Evolutionary conservation across 2,113 vertebrate genomes (phyloP), one percentile per base, ranked within the genome.

Genomic region (Pyrgilauda ruficollis): DNA sequence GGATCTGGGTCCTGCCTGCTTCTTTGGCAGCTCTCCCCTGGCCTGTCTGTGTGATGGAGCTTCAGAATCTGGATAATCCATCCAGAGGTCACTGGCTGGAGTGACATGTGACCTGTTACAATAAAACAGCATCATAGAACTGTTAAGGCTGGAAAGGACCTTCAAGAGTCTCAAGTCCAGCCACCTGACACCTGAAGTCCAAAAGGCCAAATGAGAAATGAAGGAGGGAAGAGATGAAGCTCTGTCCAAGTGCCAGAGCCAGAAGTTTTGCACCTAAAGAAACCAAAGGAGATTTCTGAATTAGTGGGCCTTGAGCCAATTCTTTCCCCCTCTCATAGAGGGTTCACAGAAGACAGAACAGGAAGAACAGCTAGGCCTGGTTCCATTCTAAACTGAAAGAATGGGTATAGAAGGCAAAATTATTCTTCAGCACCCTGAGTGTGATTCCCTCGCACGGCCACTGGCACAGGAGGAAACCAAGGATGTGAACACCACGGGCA

Each of bases 401-500:
- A 55, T 1, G 4, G 43, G 26, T 63, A 28, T 1, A 18, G 22
- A 82, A 62, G 11, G 13, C 30, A 56, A 76, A 89, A 44, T 28
- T 20, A 8, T 3, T 76, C 27, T 11, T 59, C 41, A 17, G 0
- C 18, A 23, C 7, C 53, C 16, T 56, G 19, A 6, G 46, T 7
- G 3, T 13, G 35, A n/a, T 24, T 30, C 50, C 66, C 77, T 79
- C 4, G 0, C 9, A 3, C 0, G 6, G 63, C 47, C 72, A 74
- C 41, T 2, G 1, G 61, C 3, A 16, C 39, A n/a, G 80, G 47
- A 28, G 31, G 41, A 49, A 89, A 73, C 53, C 58, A 41, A 35
- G n/a, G 59, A 7, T 1, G 28, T 1, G 7, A 75, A 58, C 37
- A 8, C 4, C 59, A 61, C 0, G 5, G 73, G 66, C 69, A 84